Conservation (phyloP, 2,888 invertebrate species). For the Laothoe populi region DNA sequence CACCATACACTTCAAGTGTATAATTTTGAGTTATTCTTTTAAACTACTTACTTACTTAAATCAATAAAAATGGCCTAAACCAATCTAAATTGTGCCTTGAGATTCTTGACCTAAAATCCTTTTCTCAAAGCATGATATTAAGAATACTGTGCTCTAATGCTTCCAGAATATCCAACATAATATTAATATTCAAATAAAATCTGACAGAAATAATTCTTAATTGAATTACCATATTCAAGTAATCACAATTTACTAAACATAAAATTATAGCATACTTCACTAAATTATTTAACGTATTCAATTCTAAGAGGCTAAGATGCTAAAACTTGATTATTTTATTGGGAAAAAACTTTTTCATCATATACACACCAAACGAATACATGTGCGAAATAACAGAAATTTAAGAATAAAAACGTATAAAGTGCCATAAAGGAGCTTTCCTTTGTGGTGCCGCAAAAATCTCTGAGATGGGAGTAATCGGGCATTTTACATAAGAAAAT, state of each 20-base stretch:
- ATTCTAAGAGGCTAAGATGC: conserved; percentile 15
- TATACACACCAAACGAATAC: conserved; percentile 40
- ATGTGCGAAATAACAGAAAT: conserved; percentile 63
- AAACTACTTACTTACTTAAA: too few species aligned
- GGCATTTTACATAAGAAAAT: conserved; percentile 84
- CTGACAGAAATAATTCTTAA: too few species aligned
- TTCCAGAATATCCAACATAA: too few species aligned
- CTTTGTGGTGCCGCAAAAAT: conserved; percentile 73
- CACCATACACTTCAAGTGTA: too few species aligned
- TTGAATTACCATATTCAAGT: too few species aligned
- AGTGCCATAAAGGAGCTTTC: conserved; percentile 78
- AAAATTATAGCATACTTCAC: background rate
- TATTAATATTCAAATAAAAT: too few species aligned
- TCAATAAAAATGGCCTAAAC: too few species aligned
- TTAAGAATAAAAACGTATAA: conserved; percentile 78
- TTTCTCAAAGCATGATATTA: too few species aligned
- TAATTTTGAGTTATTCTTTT: too few species aligned
- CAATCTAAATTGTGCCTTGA: too few species aligned
- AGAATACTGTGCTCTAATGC: too few species aligned
- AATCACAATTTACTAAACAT: background rate
- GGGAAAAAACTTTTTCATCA: conserved; percentile 57
- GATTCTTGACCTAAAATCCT: too few species aligned
- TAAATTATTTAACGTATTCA: conserved; percentile 2
- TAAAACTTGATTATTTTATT: conserved; percentile 18
- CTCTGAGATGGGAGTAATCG: conserved; percentile 81